phyloP scores from a whole-genome alignment of 2,888 invertebrate species.

The Lathronympha strigana region DNA sequence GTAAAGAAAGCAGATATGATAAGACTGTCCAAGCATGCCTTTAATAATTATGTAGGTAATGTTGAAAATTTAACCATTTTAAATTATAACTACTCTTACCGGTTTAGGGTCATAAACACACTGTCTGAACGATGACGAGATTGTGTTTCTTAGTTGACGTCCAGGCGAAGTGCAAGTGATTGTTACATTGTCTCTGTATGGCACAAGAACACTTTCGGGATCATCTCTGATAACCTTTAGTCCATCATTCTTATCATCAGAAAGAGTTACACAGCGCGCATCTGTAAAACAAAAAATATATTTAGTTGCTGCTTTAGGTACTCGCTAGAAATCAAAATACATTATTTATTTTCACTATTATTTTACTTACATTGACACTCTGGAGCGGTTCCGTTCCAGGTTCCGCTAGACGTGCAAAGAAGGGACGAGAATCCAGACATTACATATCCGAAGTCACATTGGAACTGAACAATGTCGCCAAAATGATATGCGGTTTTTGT shows the following conservation, averaged over 20 bases:
- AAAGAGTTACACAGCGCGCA: conserved; percentile 95
- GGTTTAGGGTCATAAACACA: conserved; percentile 98
- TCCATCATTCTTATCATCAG: conserved; percentile 95
- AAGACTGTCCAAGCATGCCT: not conserved
- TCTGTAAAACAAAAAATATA: conserved; percentile 79
- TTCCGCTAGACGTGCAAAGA: conserved; percentile 94
- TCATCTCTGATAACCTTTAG: conserved; percentile 90
- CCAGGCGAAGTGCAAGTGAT: conserved; percentile 92
- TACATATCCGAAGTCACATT: conserved; percentile 97
- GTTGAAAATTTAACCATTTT: not conserved
- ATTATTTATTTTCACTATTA: not conserved
- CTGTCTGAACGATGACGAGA: conserved; percentile 94
- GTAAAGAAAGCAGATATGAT: conserved; percentile 46
- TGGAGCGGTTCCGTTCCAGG: conserved; percentile 97
- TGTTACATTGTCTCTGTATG: conserved; percentile 96
- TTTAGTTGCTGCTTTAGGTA: conserved; percentile 9
- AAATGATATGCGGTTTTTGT: conserved; percentile 94
- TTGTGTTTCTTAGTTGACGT: conserved; percentile 90
- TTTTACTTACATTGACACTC: conserved; percentile 93
- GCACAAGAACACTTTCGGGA: conserved; percentile 92
- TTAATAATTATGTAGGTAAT: not conserved
- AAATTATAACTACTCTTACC: conserved; percentile 60
- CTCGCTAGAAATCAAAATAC: not conserved
- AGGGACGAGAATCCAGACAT: conserved; percentile 94
- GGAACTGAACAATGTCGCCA: conserved; percentile 95